Evolutionary conservation across 2,888 invertebrate species (phyloP).

Genomic region (Shargacucullia verbasci): DNA sequence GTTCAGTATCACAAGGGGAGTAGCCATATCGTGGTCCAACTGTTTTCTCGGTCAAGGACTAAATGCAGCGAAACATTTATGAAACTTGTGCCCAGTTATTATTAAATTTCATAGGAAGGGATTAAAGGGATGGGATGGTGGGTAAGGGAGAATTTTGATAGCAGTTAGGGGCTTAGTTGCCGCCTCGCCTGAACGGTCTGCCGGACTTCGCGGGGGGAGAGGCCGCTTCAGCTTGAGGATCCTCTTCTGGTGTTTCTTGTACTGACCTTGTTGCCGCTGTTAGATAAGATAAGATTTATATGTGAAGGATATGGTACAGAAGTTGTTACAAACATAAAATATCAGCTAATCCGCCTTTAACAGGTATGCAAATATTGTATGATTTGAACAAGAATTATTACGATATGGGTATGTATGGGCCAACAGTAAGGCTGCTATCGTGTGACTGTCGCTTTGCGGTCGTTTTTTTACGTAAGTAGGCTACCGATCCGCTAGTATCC

Average conservation of each 20-base stretch:
- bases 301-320: not conserved
- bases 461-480: too few species aligned
- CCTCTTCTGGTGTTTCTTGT: conserved; percentile 72
- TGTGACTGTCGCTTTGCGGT: too few species aligned
- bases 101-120: conserved; percentile 39
- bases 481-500: too few species aligned
- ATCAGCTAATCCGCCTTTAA: too few species aligned
- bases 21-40: conserved; percentile 14
- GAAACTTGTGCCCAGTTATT: conserved; percentile 27
- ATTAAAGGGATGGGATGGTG: conserved; percentile 42
- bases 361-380: too few species aligned
- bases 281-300: conserved; percentile 4
- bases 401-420: too few species aligned
- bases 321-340: too few species aligned
- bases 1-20: conserved; percentile 47
- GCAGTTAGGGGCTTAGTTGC: conserved; percentile 62
- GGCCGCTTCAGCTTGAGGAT: conserved; percentile 68
- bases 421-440: too few species aligned
- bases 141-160: conserved; percentile 14
- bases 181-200: conserved; percentile 76
- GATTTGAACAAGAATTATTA: too few species aligned
- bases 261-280: conserved; percentile 76
- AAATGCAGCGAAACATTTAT: conserved; percentile 2
- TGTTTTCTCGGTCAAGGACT: conserved; percentile 30
- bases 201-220: conserved; percentile 69